Conservation (phyloP, 2,888 invertebrate species). For the Clunio marinus region DNA sequence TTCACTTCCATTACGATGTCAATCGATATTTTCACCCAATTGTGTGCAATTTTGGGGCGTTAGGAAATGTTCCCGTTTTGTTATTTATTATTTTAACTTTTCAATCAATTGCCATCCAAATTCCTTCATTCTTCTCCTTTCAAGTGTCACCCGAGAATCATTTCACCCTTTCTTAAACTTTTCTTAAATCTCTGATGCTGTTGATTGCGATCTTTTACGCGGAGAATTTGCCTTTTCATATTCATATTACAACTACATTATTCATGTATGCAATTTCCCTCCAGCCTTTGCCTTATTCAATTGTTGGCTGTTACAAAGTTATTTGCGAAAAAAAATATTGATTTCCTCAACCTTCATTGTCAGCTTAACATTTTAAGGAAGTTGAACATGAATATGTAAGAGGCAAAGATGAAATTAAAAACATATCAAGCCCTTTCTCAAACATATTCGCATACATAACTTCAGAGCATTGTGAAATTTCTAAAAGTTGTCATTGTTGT, state of each 20-base stretch:
- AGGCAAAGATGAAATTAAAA: too few species aligned
- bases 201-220: slow-evolving; percentile 16
- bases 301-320: background rate
- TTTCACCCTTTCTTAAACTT: slow-evolving; percentile 7
- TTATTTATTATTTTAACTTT: slow-evolving; percentile 31
- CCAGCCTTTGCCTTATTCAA: too few species aligned
- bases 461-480: background rate
- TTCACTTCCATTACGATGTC: slow-evolving; percentile 28
- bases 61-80: slow-evolving; percentile 21
- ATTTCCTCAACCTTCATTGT: background rate
- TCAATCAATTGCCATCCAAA: slow-evolving; percentile 27
- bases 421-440: background rate
- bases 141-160: slow-evolving; percentile 5
- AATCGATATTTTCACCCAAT: slow-evolving; percentile 32
- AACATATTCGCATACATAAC: too few species aligned
- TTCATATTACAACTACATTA: slow-evolving; percentile 30
- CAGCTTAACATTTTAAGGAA: background rate
- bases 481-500: slow-evolving; percentile 7
- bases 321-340: slow-evolving; percentile 8
- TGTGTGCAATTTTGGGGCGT: slow-evolving; percentile 19
- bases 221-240: background rate
- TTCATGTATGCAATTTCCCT: slow-evolving; percentile 22
- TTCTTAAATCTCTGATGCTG: background rate
- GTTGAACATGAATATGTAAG: too few species aligned
- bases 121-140: background rate